Evolutionary conservation across 2,888 invertebrate species (phyloP), one percentile per base, ranked within the genome.

Genomic region (Podabrus alpinus): DNA sequence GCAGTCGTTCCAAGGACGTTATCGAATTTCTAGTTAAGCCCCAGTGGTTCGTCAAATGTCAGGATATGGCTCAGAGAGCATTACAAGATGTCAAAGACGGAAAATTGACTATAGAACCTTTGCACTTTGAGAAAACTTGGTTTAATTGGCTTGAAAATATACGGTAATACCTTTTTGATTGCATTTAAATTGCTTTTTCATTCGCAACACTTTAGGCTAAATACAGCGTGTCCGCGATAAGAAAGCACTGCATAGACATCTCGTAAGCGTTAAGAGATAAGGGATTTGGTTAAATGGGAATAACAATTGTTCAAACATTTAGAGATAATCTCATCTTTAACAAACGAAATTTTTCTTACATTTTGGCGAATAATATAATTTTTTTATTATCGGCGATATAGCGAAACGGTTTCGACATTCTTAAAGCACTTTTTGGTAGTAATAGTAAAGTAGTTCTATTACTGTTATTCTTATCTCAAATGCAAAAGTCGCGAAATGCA

Each of bases 11-110:
- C 1, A 98, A 98, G 88, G 99, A 99, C 86, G 93, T 99, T 1
- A 95, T 99, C 15, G 99, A 99, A 84, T 98, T 98, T 0, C 90
- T 99, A 84, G 91, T 98, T 29, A 98, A 97, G 85, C 96, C 97
- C 0, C 99, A 99, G 87, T 99, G 99, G 99, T 98, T 98, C 86
- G 92, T 99, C 15, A 94, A 93, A 80, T 96, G 96, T 85, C 91
- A 92, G 80, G 93, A 94, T 76, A 97, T 99, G 98, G 98, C 98
- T 0, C 90, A 91, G 1, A 90, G 93, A 71, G 98, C 99, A 0
- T 91, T 94, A 2, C 90, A 94, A 72, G 94, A 92, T 19, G 97
- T 98, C 0, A 90, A 91, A 81, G 90, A 89, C 0, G 97, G 96
- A 13, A 93, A 94, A 77, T 88, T 99, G 74, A 94, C 94, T 87